Evolutionary conservation across 2,888 invertebrate genomes (phyloP), one percentile per base, ranked within the genome.

Genomic region (Drepana falcataria): DNA sequence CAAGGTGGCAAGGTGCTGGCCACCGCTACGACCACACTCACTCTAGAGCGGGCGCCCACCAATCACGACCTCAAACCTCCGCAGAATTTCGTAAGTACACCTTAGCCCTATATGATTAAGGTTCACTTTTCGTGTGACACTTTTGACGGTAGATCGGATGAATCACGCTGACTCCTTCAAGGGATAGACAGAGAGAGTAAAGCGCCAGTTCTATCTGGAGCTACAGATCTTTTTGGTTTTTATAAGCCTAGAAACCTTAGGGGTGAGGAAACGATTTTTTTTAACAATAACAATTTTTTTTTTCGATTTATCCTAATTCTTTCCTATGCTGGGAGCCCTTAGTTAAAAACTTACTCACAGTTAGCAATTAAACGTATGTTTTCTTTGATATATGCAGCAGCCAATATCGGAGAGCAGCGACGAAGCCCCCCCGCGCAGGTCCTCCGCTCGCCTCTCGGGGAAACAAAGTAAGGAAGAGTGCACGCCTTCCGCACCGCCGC

Each of bases 391-490:
- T 48, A 41, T 48, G 0, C 68, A 91, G 90, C 82, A 88, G 81
- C 83, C 90, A 2, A 89, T 91, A 85, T 89, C 90, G 0, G 90
- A 91, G 71, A 88, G 88, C 66, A 91, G 90, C 53, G 90, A 91
- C 65, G 90, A 91, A 48, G 88, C 79, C 0, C 86, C 86, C 0
- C 68, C 73, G 0, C 74, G 81, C 40, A 81, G 78, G 66, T 75
- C 83, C 0, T 68, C 83, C 0, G 75, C 73, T 0, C 81, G 85
- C 0, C 54, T 65, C 34, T 80, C 85, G 2, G 64, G 51, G 2
- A 67, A 58, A 54, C 60, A 61, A 6, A 54, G 60, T 35, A 55
- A 72, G 33, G 68, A 68, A 0, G 72, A 79, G 7, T 71, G 70
- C 51, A 73, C 79, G 3, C 89, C 90, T 0, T 66, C 86, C 0